Evolutionary conservation across 2,113 vertebrate genomes (phyloP).

Genomic region (Malurus melanocephalus): DNA sequence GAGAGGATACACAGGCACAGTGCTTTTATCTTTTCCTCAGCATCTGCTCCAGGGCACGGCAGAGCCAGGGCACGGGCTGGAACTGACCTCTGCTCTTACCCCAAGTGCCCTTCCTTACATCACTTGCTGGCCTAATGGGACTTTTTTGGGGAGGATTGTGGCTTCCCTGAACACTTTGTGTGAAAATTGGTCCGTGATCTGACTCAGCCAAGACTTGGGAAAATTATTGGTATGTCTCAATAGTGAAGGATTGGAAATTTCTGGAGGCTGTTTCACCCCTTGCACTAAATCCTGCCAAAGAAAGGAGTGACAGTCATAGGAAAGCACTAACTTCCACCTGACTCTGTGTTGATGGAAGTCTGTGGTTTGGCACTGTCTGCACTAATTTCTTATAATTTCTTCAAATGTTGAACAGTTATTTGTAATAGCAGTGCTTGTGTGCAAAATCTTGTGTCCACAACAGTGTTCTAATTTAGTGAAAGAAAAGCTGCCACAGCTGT

Average conservation of each 20-base stretch:
- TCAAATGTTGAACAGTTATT: not conserved
- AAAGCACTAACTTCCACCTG: not conserved
- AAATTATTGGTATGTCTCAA: not conserved
- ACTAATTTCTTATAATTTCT: not conserved
- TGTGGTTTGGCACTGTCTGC: not conserved
- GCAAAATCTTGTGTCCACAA: not conserved
- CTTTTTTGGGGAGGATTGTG: not conserved
- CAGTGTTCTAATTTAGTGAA: not conserved
- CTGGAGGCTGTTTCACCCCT: not conserved
- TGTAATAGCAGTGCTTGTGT: not conserved
- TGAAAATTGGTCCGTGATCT: not conserved
- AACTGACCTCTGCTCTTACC: not conserved
- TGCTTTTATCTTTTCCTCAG: constrained; percentile 22
- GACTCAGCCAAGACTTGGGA: not conserved
- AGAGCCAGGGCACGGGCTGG: not conserved
- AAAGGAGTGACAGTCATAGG: not conserved
- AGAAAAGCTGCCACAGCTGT: not conserved
- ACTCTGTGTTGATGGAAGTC: not conserved
- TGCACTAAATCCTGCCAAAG: not conserved
- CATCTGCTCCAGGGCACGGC: constrained; percentile 16
- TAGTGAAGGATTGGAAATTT: not conserved
- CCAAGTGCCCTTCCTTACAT: not conserved
- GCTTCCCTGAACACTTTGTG: not conserved
- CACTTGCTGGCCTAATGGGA: not conserved
- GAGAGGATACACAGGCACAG: not conserved